These are phyloP conservation scores for Procambarus clarkii DNA, from an alignment of 1,140 invertebrate species.

Conservation along the genomic window DNA sequence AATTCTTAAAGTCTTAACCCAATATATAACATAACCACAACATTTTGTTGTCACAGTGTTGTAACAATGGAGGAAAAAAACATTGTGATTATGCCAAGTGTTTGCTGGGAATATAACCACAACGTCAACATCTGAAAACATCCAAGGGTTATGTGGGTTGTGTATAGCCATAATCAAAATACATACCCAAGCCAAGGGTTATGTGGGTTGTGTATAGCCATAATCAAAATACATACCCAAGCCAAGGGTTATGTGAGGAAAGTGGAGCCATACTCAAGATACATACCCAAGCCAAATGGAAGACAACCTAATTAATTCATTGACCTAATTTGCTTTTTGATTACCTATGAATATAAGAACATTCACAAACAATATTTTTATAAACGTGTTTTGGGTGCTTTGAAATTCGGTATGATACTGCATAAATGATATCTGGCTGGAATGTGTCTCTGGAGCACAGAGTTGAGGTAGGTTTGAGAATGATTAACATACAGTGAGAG, in stretches of 20 bases:
- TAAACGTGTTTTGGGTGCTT: neutral
- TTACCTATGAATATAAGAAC: neutral
- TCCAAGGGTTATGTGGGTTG: neutral
- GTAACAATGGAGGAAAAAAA: too few relatives aligned
- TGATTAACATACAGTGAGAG: neutral
- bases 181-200: slow-evolving; percentile 3
- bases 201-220: neutral
- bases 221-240: neutral
- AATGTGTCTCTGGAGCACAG: neutral
- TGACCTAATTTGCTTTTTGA: neutral
- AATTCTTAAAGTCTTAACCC: too few relatives aligned
- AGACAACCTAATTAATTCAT: too few relatives aligned
- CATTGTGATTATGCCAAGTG: too few relatives aligned
- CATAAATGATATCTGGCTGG: neutral
- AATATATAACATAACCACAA: too few relatives aligned
- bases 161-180: neutral
- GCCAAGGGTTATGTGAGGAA: neutral
- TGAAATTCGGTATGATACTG: neutral
- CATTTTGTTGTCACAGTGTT: too few relatives aligned
- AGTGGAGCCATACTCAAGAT: neutral
- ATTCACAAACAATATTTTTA: neutral
- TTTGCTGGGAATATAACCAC: neutral
- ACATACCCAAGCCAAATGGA: neutral
- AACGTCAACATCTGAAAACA: neutral
- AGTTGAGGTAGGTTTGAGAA: neutral